These are phyloP conservation scores for Drosophila sechellia DNA, from an alignment of 1,140 invertebrate genomes.

Conservation along the genomic window DNA sequence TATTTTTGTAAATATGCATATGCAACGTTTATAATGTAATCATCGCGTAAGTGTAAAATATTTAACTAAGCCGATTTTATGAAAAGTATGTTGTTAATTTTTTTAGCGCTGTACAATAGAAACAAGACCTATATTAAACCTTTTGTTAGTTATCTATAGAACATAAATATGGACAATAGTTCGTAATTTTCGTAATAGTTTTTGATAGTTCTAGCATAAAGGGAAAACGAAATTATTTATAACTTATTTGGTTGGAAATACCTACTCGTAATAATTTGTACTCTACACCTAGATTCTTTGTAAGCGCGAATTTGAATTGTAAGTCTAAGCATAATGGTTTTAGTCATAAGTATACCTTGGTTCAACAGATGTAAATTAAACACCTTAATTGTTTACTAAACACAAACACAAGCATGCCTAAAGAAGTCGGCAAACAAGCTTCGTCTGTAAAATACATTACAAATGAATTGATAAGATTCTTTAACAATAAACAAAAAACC, in stretches of 20 bases:
- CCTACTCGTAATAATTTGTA: constrained; percentile 60
- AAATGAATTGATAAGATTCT: constrained; percentile 76
- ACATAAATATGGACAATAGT: constrained; percentile 30
- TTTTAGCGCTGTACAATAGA: constrained; percentile 62
- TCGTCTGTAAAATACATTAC: constrained; percentile 76
- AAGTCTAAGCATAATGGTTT: constrained; percentile 69
- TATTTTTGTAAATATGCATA: constrained; percentile 54
- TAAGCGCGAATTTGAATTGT: constrained; percentile 73
- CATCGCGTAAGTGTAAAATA: constrained; percentile 48
- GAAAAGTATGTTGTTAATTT: constrained; percentile 65
- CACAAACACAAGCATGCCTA: constrained; percentile 36
- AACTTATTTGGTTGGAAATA: constrained; percentile 63
- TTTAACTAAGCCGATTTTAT: constrained; percentile 61
- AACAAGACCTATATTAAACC: constrained; percentile 21
- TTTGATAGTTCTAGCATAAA: constrained; percentile 58
- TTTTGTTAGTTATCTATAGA: constrained; percentile 23
- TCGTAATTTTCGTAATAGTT: constrained; percentile 51
- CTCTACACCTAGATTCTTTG: constrained; percentile 62
- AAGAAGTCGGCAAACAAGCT: constrained; percentile 40
- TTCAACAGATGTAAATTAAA: constrained; percentile 79
- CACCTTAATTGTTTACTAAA: constrained; percentile 82
- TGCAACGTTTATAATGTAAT: constrained; percentile 13
- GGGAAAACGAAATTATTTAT: constrained; percentile 64
- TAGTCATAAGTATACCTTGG: constrained; percentile 62
- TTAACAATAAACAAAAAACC: constrained; percentile 70